These are phyloP conservation scores for Phanerotoma sp. DNA, from an alignment of 2,888 invertebrate genomes.

Conservation along the genomic window DNA sequence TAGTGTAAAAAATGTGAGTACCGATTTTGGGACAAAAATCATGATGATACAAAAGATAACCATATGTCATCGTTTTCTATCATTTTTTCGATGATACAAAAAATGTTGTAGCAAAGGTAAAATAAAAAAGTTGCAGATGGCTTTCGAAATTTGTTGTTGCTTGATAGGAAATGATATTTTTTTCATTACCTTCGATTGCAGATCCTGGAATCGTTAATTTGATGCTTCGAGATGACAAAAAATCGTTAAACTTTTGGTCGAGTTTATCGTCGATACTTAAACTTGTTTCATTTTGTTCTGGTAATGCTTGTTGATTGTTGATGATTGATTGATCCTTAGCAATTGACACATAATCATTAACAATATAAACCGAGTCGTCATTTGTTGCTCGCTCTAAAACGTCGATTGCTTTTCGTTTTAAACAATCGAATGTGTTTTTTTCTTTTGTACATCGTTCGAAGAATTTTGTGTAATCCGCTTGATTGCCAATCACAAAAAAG, in stretches of 20 bases:
- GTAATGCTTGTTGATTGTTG: conserved; percentile 26
- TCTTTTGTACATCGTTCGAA: conserved; percentile 52
- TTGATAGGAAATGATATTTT: too few relatives aligned
- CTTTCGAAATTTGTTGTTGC: too few relatives aligned
- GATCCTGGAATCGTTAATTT: conserved; percentile 54
- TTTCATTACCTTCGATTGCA: conserved; percentile 53
- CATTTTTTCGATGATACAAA: background rate
- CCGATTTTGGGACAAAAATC: too few relatives aligned
- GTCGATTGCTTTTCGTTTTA: conserved; percentile 50
- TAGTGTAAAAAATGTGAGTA: too few relatives aligned
- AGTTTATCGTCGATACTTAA: conserved; percentile 49
- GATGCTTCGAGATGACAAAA: conserved; percentile 50
- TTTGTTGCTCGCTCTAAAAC: conserved; percentile 49
- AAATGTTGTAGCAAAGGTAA: background rate
- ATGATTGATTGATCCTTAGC: conserved; percentile 42
- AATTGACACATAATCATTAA: conserved; percentile 52
- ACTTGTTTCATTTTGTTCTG: conserved; percentile 34
- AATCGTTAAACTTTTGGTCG: conserved; percentile 52
- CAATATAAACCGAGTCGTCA: conserved; percentile 50
- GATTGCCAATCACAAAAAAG: conserved; percentile 23
- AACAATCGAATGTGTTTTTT: conserved; percentile 52
- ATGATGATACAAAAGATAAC: too few relatives aligned
- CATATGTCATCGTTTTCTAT: too few relatives aligned
- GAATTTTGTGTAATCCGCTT: conserved; percentile 45
- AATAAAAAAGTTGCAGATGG: conserved; percentile 3